These are phyloP conservation scores for Bufotes viridis DNA, from an alignment of 2,797 vertebrate genomes.

Conservation along the genomic window DNA sequence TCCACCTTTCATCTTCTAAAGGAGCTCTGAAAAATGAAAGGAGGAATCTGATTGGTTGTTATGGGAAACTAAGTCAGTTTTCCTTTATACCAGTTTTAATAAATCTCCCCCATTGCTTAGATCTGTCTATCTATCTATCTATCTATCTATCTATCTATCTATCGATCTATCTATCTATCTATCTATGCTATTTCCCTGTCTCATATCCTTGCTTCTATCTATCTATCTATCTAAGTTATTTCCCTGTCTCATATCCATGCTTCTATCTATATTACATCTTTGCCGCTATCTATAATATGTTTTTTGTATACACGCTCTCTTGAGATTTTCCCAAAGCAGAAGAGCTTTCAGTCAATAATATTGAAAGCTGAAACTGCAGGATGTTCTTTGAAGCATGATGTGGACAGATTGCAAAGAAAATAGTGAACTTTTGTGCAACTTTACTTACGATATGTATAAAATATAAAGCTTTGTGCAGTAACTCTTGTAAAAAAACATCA, in stretches of 20 bases:
- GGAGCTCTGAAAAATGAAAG: too few species aligned
- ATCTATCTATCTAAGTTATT: not conserved
- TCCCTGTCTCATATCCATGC: not conserved
- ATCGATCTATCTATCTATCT: too few species aligned
- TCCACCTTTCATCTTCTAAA: too few species aligned
- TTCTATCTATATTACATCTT: not conserved
- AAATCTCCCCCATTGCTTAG: too few species aligned
- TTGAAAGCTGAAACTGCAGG: constrained; percentile 45
- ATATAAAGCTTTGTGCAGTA: constrained; percentile 41
- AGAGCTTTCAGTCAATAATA: constrained; percentile 42
- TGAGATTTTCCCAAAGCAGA: constrained; percentile 29
- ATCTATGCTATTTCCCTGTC: too few species aligned
- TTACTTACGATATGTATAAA: constrained; percentile 53
- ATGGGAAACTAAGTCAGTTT: too few species aligned
- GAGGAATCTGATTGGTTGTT: too few species aligned
- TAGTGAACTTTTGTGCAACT: constrained; percentile 38
- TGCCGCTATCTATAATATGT: not conserved
- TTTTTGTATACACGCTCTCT: not conserved
- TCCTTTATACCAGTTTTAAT: too few species aligned
- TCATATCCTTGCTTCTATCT: too few species aligned
- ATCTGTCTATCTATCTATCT: not conserved
- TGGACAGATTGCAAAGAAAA: constrained; percentile 54
- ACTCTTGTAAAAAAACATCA: constrained; percentile 49
- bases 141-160: not conserved
- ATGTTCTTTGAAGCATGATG: constrained; percentile 54